A percentile compares a stretch with the other conserved stretches of the same genome.
phyloP scores from a whole-genome alignment of 2,797 vertebrate species.

The Phaenicophaeus curvirostris region DNA sequence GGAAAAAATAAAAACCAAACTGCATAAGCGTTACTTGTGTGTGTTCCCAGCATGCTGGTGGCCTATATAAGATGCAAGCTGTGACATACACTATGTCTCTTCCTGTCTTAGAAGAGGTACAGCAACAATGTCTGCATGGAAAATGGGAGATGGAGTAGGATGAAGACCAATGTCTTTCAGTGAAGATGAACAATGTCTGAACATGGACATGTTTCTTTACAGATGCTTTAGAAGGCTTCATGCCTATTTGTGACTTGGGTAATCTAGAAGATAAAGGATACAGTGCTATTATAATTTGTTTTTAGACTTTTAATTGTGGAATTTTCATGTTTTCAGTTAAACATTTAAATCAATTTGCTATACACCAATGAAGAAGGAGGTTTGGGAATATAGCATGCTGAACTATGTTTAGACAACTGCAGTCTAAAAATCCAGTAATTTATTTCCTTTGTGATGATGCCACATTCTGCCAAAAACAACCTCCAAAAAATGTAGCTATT shows the following conservation, averaged over 20 bases:
- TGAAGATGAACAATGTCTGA: not conserved
- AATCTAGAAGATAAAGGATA: not conserved
- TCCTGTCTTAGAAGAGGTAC: not conserved
- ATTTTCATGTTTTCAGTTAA: slow-evolving; percentile 3
- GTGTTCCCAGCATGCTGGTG: not conserved
- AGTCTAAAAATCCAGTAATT: not conserved
- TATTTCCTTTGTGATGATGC: slow-evolving; percentile 19
- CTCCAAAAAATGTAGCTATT: slow-evolving; percentile 19
- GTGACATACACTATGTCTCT: not conserved
- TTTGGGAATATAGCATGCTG: not conserved
- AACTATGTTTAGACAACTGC: not conserved
- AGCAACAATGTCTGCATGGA: not conserved
- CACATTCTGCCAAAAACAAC: slow-evolving; percentile 17
- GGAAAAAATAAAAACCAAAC: rapidly evolving
- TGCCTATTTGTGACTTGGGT: not conserved
- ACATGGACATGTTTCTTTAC: not conserved
- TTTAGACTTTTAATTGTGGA: not conserved
- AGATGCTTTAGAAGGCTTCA: not conserved
- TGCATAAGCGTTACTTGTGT: not conserved
- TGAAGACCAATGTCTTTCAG: not conserved
- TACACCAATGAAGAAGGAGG: not conserved
- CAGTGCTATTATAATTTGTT: not conserved
- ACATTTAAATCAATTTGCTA: not conserved
- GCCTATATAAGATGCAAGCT: not conserved
- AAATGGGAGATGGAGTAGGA: not conserved